A percentile compares a stretch with the other conserved stretches of the same genome.
These are phyloP conservation scores for Carduelis carduelis DNA, from an alignment of 2,797 vertebrate species.

Conservation along the genomic window DNA sequence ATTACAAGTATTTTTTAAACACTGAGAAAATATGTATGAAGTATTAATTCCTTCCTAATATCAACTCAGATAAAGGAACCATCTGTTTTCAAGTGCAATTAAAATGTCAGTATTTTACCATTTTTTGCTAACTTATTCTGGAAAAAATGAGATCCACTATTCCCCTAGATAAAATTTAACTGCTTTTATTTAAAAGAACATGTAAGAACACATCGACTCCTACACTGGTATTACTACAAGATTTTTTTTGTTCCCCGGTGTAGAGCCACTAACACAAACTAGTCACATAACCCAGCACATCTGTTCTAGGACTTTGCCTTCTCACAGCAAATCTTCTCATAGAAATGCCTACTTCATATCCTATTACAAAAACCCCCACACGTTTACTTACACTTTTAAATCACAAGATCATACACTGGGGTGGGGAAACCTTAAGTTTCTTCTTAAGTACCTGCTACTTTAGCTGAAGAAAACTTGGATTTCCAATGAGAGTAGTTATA, in stretches of 20 bases:
- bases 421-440: not conserved
- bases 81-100: not conserved
- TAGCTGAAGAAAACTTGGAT: not conserved
- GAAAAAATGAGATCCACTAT: not conserved
- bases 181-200: not conserved
- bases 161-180: not conserved
- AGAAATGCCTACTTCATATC: not conserved
- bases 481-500: not conserved
- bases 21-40: not conserved
- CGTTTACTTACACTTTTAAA: not conserved
- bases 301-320: not conserved
- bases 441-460: not conserved
- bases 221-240: not conserved
- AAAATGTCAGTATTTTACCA: not conserved
- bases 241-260: not conserved
- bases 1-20: not conserved
- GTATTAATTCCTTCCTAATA: not conserved
- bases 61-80: not conserved
- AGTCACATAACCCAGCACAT: not conserved
- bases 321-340: not conserved
- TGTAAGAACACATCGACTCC: not conserved
- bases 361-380: not conserved
- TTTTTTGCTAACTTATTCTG: not conserved
- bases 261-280: not conserved
- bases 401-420: not conserved